Conservation (phyloP, 1,140 invertebrate species). For the Copidosoma floridanum region DNA sequence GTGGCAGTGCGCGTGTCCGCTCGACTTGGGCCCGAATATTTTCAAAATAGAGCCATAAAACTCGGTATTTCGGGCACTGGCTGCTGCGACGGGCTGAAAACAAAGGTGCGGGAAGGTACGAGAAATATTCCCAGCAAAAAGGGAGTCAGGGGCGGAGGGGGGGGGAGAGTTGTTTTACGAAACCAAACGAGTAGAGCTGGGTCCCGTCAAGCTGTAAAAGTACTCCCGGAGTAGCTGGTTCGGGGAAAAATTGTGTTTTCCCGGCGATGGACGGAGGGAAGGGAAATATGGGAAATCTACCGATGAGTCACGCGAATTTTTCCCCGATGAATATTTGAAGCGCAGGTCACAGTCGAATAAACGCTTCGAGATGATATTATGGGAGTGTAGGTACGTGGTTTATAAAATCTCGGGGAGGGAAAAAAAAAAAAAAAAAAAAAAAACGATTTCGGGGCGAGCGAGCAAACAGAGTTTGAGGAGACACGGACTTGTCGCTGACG, state of each 20-base stretch:
- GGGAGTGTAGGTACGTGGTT: too few species aligned
- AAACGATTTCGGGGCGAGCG: too few species aligned
- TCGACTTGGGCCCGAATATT: too few species aligned
- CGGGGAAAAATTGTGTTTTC: too few species aligned
- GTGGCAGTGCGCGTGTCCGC: slow-evolving; percentile 27
- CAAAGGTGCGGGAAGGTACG: neutral
- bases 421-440: neutral
- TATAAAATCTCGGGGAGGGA: slow-evolving; percentile 9
- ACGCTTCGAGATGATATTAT: too few species aligned
- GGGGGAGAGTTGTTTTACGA: slow-evolving; percentile 1
- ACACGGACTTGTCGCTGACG: slow-evolving; percentile 19
- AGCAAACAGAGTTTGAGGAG: slow-evolving; percentile 7
- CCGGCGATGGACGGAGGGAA: neutral
- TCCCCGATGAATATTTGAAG: slow-evolving; percentile 13
- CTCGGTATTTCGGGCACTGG: neutral
- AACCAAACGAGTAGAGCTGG: too few species aligned
- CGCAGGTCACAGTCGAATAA: too few species aligned
- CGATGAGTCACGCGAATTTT: too few species aligned
- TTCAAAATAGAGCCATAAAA: slow-evolving; percentile 13
- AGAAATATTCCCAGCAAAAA: too few species aligned
- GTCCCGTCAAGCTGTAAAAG: too few species aligned
- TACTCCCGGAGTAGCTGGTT: neutral
- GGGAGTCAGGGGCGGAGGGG: neutral
- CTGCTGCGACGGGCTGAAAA: neutral
- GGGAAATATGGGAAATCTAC: neutral